Evolutionary conservation across 2,797 vertebrate species (phyloP).

Genomic region (Pantherophis alleghaniensis): DNA sequence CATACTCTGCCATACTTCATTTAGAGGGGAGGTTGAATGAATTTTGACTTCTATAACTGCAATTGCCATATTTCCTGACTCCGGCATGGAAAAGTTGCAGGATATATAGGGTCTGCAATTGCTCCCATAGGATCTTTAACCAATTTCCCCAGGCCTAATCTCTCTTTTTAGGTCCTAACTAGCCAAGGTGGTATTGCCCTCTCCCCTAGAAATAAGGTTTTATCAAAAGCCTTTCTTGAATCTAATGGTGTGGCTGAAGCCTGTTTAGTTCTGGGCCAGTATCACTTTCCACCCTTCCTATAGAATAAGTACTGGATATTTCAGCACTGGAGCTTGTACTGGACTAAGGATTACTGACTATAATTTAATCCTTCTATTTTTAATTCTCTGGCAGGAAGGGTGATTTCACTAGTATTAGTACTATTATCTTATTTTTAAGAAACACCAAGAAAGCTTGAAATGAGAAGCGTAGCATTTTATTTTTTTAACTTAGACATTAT

Average conservation of each 20-base stretch:
- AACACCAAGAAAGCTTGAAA: not conserved
- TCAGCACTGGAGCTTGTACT: not conserved
- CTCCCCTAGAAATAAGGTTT: not conserved
- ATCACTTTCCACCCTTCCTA: not conserved
- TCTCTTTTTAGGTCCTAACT: not conserved
- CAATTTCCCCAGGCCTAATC: not conserved
- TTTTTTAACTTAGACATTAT: not conserved
- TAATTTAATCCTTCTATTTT: not conserved
- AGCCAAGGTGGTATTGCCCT: not conserved
- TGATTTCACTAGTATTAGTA: not conserved
- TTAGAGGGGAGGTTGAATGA: not conserved
- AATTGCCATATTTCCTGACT: not conserved
- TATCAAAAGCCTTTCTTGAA: not conserved
- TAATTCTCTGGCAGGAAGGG: not conserved
- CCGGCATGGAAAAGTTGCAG: not conserved
- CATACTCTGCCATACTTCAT: not conserved
- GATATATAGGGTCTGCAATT: not conserved
- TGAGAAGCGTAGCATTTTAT: not conserved
- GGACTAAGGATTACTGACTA: slow-evolving; percentile 9
- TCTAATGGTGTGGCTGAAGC: not conserved
- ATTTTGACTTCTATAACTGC: not conserved
- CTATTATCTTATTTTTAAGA: not conserved
- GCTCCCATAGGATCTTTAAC: not conserved
- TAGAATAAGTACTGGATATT: slow-evolving; percentile 25
- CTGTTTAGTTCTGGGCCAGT: not conserved